A percentile compares a stretch with the other conserved stretches of the same genome.
These are phyloP conservation scores for Oxyura jamaicensis DNA, from an alignment of 2,113 vertebrate genomes.

Conservation along the genomic window DNA sequence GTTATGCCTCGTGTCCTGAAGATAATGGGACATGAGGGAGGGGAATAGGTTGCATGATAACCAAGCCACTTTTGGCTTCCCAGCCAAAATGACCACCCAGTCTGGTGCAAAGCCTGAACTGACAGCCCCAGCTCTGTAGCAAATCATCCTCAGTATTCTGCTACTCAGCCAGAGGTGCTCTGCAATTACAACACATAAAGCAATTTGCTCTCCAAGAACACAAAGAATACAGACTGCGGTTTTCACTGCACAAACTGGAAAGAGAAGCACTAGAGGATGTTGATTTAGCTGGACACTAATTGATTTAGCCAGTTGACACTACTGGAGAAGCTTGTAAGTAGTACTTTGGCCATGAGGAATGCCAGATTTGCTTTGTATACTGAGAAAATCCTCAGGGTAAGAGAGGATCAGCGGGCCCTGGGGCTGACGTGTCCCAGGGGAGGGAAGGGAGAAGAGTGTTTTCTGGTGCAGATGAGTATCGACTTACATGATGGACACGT, in stretches of 20 bases:
- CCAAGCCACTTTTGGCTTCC: not conserved
- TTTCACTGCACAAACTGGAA: not conserved
- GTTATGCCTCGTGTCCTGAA: not conserved
- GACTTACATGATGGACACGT: not conserved
- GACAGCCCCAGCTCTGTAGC: not conserved
- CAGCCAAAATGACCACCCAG: not conserved
- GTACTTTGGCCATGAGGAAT: not conserved
- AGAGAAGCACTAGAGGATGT: not conserved
- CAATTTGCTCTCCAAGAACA: not conserved
- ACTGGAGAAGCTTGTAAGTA: not conserved
- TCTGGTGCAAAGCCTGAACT: not conserved
- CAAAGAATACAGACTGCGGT: not conserved
- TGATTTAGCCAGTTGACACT: too few species aligned
- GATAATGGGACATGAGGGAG: not conserved
- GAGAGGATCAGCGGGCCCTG: not conserved
- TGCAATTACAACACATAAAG: not conserved
- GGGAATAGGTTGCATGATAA: not conserved
- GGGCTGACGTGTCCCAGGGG: not conserved
- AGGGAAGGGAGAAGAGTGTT: not conserved
- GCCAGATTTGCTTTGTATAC: not conserved
- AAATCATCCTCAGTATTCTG: not conserved
- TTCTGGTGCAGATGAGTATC: not conserved
- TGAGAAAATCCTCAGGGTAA: not conserved
- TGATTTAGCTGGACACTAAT: not conserved
- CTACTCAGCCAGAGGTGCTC: not conserved